Evolutionary conservation across 2,797 vertebrate genomes (phyloP), one percentile per base, ranked within the genome.

Genomic region (Chaetophractus vellerosus): DNA sequence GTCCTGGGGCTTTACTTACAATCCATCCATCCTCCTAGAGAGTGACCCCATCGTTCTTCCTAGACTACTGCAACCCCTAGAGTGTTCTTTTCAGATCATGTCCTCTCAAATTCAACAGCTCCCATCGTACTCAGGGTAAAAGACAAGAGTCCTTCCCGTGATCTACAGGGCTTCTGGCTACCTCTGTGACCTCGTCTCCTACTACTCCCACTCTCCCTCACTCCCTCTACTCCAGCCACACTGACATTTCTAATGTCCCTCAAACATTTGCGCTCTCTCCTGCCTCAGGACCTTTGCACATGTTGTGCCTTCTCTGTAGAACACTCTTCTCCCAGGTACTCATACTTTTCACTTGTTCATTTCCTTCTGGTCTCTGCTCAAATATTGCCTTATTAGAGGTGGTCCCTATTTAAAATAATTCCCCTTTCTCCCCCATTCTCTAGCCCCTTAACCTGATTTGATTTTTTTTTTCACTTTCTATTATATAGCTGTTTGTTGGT

Each of bases 351-450:
- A 52, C 21, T 26, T 31, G 28, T 55, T 57, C 66, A 26, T 68
- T 76, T 92, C 59, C 26, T 96, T 83, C 75, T 52, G 21, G 36
- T 28, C 41, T 88, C 76, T 82, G 36, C 5, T 28, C 33, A 81
- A 55, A 50, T n/a, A 38, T 57, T n/a, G 57, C 55, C 33, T 50
- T 63, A 31, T 76, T 36, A 45, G 33, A 52, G 78, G 79, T 57
- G 18, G 18, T 71, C 52, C 36, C 85, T 61, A 6, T 55, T 64
- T 83, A 61, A 84, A 80, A 50, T 28, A 33, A 45, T 41, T 9
- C 8, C 31, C 50, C 23, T 9, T 15, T n/a, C 33, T 55, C 45
- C 3, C 9, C 14, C 38, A 12, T 55, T 75, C 68, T 72, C 90
- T 31, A 57, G 24, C 76, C 11, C 45, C 31, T 71, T n/a, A n/a